Evolutionary conservation across 2,797 vertebrate species (phyloP).

Genomic region (Fringilla coelebs): DNA sequence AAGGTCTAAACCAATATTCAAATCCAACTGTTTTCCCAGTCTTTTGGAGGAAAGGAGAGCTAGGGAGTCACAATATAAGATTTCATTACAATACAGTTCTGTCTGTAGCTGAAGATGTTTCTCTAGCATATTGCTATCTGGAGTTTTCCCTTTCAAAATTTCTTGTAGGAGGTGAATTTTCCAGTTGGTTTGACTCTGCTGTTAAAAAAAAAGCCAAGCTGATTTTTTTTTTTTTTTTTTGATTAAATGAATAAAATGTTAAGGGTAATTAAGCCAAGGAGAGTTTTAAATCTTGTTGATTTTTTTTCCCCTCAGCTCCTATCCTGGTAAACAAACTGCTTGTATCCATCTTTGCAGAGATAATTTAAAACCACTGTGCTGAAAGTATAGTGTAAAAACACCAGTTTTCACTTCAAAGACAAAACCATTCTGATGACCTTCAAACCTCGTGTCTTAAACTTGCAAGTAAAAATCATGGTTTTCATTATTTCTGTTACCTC

Average conservation of each 20-base stretch:
- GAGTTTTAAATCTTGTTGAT: background rate
- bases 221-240: slow-evolving; percentile 9
- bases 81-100: slow-evolving; percentile 4
- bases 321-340: slow-evolving; percentile 47
- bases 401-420: slow-evolving; percentile 32
- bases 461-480: slow-evolving; percentile 15
- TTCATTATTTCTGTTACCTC: slow-evolving; percentile 47
- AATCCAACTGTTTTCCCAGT: background rate
- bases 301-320: background rate
- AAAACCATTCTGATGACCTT: slow-evolving; percentile 58
- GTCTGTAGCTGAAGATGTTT: slow-evolving; percentile 42
- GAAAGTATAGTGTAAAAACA: slow-evolving; percentile 28
- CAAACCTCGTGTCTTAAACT: slow-evolving; percentile 36
- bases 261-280: slow-evolving; percentile 46
- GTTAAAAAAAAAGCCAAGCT: slow-evolving; percentile 58
- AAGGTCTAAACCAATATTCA: background rate
- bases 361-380: background rate
- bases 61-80: background rate
- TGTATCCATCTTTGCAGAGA: background rate
- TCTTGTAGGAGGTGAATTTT: slow-evolving; percentile 71
- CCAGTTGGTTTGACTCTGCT: slow-evolving; percentile 63
- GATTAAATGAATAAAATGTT: slow-evolving; percentile 64
- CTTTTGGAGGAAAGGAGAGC: background rate
- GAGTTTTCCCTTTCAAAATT: slow-evolving; percentile 33
- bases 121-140: background rate